Evolutionary conservation across 1,140 invertebrate species (phyloP), one percentile per base, ranked within the genome.

Genomic region (Caligus rogercresseyi): DNA sequence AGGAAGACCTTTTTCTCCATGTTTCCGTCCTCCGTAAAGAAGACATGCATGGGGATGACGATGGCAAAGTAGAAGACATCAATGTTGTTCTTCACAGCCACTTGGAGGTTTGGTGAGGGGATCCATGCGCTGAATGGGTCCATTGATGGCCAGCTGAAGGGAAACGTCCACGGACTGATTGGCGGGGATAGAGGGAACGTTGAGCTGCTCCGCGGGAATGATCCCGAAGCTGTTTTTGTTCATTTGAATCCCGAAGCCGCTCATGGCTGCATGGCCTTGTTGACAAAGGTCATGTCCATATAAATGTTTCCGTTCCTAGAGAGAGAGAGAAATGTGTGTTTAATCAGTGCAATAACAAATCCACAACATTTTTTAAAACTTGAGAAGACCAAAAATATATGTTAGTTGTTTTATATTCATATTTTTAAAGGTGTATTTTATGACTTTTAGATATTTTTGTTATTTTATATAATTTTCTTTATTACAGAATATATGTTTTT

Each of bases 171-270:
- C 80, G 3, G 64, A 51, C 18, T 65, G 64, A 55, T 65, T 64
- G 18, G 59, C 61, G 19, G 57, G 25, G 18, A 65, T 31, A 15
- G 23, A n/a, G 11, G 64, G 64, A 20, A 96, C 81, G 69, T 86
- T 81, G 60, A 98, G 71, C 0, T 86, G 85, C 26, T 83, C 77
- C 3, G 82, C 81, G 53, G 94, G 93, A 67, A 83, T 80, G 56
- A 98, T 72, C 43, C 93, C 95, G 77, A 98, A 98, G 74, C 92
- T 95, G 74, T 98, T 99, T 76, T 97, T 98, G 74, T 98, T 99
- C 66, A 99, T 83, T 71, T 98, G 95, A 72, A 98, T 89, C 24
- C 94, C 95, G 77, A 98, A 98, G 7, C 82, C 85, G 67, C 78
- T 81, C 87, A 98, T 95, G 91, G 83, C 70, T 97, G 92, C 90